A percentile compares a stretch with the other conserved stretches of the same genome.
Evolutionary conservation across 35 echinoderm and acorn worm genomes (phyloP).

Genomic region (Eucidaris tribuloides): DNA sequence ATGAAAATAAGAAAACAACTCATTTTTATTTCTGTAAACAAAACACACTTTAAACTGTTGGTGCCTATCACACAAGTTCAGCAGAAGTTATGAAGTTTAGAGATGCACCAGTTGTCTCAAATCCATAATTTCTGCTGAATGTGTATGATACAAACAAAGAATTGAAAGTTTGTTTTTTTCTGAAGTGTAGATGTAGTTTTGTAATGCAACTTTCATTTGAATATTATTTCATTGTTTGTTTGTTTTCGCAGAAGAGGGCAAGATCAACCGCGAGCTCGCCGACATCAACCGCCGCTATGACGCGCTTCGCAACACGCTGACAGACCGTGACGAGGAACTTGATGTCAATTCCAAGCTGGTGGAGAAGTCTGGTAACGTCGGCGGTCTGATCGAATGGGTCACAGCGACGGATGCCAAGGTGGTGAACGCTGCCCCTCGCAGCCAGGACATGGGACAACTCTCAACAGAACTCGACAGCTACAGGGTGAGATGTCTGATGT

Average conservation of each 20-base stretch:
- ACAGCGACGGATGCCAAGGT: conserved; percentile 77
- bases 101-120: too few species aligned
- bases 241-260: conserved; percentile 61
- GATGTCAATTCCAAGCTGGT: conserved; percentile 61
- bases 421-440: conserved; percentile 68
- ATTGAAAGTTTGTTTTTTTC: too few species aligned
- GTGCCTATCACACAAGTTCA: too few species aligned
- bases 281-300: conserved; percentile 81
- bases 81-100: too few species aligned
- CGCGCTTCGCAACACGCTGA: conserved; percentile 62
- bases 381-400: conserved; percentile 82
- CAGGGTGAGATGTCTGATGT: conserved; percentile 48
- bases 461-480: conserved; percentile 67
- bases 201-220: too few species aligned
- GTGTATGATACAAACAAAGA: too few species aligned
- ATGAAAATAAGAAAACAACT: too few species aligned
- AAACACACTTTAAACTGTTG: too few species aligned
- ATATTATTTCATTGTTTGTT: too few species aligned
- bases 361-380: conserved; percentile 81
- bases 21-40: too few species aligned
- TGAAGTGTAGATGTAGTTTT: too few species aligned
- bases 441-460: conserved; percentile 68
- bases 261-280: conserved; percentile 63
- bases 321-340: conserved; percentile 80
- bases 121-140: too few species aligned